Conservation (phyloP, 2,888 invertebrate species). For the Phoronis australis region DNA sequence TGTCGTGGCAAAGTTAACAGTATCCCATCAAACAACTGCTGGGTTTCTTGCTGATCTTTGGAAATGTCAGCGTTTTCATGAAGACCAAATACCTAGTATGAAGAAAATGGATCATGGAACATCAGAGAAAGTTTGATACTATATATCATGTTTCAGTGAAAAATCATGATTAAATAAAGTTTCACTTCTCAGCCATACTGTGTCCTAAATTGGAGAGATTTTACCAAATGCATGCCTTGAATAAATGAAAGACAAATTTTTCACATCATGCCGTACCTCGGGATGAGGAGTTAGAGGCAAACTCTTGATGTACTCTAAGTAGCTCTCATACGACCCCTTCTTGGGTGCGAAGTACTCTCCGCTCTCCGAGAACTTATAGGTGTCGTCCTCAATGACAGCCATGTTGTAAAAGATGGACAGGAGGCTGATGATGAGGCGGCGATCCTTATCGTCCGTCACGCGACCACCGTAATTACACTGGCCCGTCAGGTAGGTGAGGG, state of each 20-base stretch:
- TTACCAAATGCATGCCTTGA: no score
- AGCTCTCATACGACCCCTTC: constrained; percentile 38
- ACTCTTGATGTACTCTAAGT: constrained; percentile 43
- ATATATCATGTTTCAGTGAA: not conserved
- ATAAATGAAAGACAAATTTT: no score
- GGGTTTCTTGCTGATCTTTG: constrained; percentile 57
- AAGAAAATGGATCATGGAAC: not conserved
- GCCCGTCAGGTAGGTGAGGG: constrained; percentile 48
- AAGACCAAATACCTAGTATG: constrained; percentile 48
- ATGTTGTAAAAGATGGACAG: constrained; percentile 43
- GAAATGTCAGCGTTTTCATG: constrained; percentile 52
- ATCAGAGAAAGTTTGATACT: not conserved
- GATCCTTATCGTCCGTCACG: constrained; percentile 50
- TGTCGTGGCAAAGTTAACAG: constrained; percentile 49
- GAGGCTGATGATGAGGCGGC: constrained; percentile 45
- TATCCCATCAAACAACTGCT: constrained; percentile 54
- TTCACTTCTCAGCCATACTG: no score
- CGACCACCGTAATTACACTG: constrained; percentile 53
- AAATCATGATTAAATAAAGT: no score
- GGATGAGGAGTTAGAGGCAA: constrained; percentile 49
- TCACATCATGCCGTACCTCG: no score
- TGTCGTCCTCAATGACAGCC: constrained; percentile 31
- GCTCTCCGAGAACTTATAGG: constrained; percentile 42
- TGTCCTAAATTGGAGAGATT: no score
- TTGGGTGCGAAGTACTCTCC: constrained; percentile 43